These are phyloP conservation scores for Loripinus fragilis DNA, from an alignment of 2,888 invertebrate genomes.

Conservation along the genomic window DNA sequence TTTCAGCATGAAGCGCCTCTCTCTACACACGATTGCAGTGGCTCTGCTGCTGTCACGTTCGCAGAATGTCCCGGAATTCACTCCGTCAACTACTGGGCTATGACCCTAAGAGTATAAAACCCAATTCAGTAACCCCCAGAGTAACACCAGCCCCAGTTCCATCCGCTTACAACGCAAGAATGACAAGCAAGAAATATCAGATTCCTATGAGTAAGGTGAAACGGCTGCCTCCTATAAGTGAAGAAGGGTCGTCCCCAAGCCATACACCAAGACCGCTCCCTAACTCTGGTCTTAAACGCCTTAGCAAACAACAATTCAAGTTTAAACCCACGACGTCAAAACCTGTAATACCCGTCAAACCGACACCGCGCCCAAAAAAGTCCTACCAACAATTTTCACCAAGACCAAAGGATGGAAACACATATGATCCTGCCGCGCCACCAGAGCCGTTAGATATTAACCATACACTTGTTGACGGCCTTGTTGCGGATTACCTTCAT, in stretches of 20 bases:
- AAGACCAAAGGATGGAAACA: constrained; percentile 10
- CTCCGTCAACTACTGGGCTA: constrained; percentile 54
- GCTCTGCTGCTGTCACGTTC: background rate
- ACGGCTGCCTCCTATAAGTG: constrained; percentile 66
- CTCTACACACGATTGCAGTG: background rate
- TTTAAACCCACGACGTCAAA: constrained; percentile 31
- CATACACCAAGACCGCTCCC: constrained; percentile 34
- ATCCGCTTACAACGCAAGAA: constrained; percentile 26
- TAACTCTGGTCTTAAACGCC: constrained; percentile 18
- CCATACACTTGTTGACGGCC: constrained; percentile 67
- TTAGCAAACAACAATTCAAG: background rate
- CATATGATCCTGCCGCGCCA: background rate
- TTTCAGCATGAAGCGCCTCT: background rate
- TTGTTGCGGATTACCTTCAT: constrained; percentile 73
- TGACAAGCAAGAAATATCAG: constrained; percentile 55
- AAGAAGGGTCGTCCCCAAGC: constrained; percentile 49
- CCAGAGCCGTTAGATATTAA: constrained; percentile 54
- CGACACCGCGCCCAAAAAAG: constrained; percentile 29
- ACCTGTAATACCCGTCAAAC: constrained; percentile 52
- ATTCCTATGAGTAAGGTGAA: constrained; percentile 58
- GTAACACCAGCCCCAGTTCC: background rate
- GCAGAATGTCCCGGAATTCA: constrained; percentile 9
- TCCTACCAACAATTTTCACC: constrained; percentile 31
- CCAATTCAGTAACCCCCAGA: constrained; percentile 27
- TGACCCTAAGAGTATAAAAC: constrained; percentile 41